Percentiles rank a stretch among this genome's conserved stretches.
phyloP scores from a whole-genome alignment of 2,888 invertebrate species.

The Ichneumoninae sp. region DNA sequence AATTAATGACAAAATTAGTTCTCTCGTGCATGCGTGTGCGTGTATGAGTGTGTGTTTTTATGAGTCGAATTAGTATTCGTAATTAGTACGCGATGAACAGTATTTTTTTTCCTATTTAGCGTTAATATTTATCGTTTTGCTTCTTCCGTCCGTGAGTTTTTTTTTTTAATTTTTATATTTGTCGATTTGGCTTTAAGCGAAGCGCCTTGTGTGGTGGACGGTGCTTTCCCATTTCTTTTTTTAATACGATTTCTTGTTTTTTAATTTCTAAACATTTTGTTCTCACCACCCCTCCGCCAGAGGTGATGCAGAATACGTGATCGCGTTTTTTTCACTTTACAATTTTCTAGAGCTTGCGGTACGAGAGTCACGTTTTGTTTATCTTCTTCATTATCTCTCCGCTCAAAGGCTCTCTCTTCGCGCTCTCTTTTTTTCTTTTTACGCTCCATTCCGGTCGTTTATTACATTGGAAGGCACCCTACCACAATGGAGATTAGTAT shows the following conservation, averaged over 20 bases:
- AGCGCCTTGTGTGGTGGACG: slow-evolving; percentile 47
- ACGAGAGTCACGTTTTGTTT: slow-evolving; percentile 29
- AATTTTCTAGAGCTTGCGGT: slow-evolving; percentile 27
- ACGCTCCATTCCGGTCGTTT: slow-evolving; percentile 71
- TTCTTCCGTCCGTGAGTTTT: slow-evolving; percentile 25
- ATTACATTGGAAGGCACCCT: slow-evolving; percentile 78
- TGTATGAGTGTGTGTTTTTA: slow-evolving; percentile 10
- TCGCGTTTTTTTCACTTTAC: slow-evolving; percentile 37
- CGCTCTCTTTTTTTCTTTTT: slow-evolving; percentile 42
- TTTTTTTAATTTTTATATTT: slow-evolving; percentile 13
- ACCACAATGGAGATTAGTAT: slow-evolving; percentile 82
- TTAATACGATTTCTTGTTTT: slow-evolving; percentile 20
- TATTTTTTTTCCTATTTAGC: slow-evolving; percentile 29
- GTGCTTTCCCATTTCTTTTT: slow-evolving; percentile 52
- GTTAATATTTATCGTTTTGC: slow-evolving; percentile 22
- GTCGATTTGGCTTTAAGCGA: slow-evolving; percentile 48
- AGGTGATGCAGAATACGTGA: slow-evolving; percentile 24
- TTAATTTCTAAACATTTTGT: slow-evolving; percentile 18
- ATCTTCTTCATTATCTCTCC: slow-evolving; percentile 15
- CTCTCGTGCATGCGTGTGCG: slow-evolving; percentile 29
- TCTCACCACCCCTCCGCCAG: slow-evolving; percentile 20
- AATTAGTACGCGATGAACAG: slow-evolving; percentile 44
- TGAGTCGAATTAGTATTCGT: slow-evolving; percentile 40
- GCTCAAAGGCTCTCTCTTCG: slow-evolving; percentile 26
- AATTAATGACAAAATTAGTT: slow-evolving; percentile 48